These are phyloP conservation scores for Ptilonorhynchus violaceus DNA, from an alignment of 2,113 vertebrate genomes.

Conservation along the genomic window DNA sequence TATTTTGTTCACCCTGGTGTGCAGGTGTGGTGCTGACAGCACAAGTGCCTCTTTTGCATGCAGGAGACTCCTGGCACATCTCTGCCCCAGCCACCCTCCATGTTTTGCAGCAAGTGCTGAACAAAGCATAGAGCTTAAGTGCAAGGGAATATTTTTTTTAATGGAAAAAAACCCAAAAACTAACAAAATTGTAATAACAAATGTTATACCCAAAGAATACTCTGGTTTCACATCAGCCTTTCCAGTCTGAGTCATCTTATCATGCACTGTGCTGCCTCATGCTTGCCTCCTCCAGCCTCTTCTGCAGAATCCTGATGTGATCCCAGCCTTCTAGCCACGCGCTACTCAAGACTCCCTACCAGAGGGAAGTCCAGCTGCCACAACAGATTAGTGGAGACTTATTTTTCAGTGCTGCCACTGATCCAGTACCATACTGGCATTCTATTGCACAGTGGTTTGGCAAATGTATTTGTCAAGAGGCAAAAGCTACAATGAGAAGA, in stretches of 20 bases:
- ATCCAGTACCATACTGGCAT: neutral
- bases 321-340: neutral
- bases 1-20: neutral
- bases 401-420: neutral
- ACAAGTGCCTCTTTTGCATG: neutral
- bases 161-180: neutral
- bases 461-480: neutral
- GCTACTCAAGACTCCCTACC: neutral
- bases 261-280: neutral
- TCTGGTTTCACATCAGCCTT: neutral
- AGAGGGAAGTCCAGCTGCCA: neutral
- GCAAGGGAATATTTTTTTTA: slow-evolving; percentile 30
- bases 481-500: slow-evolving; percentile 24
- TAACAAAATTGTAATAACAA: neutral
- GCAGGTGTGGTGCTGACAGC: neutral
- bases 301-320: neutral
- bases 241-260: neutral
- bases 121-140: neutral
- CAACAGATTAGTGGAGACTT: neutral
- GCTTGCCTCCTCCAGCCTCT: neutral
- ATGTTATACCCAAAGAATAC: neutral
- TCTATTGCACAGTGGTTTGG: slow-evolving; percentile 27
- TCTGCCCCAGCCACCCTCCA: neutral
- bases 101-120: neutral
- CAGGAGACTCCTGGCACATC: neutral